These are phyloP conservation scores for Myrmecobius fasciatus DNA, from an alignment of 2,113 vertebrate species.

Conservation along the genomic window DNA sequence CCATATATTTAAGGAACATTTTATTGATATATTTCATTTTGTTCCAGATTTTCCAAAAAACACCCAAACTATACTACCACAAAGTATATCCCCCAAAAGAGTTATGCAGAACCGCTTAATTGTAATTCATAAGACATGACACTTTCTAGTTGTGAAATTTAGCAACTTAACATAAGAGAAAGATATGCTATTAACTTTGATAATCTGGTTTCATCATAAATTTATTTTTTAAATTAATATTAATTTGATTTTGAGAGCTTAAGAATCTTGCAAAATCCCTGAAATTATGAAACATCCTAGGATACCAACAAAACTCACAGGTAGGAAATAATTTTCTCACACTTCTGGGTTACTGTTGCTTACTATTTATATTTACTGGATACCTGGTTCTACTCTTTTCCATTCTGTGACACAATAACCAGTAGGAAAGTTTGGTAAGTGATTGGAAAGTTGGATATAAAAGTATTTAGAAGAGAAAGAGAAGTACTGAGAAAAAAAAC, in stretches of 20 bases:
- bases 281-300: background rate
- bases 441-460: background rate
- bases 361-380: background rate
- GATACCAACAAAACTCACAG: background rate
- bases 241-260: constrained; percentile 1
- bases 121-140: background rate
- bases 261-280: background rate
- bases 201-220: background rate
- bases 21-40: background rate
- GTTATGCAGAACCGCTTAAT: background rate
- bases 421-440: background rate
- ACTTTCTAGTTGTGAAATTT: background rate
- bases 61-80: background rate
- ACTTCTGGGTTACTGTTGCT: background rate
- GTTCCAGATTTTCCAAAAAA: background rate
- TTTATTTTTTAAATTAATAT: background rate
- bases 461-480: background rate
- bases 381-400: background rate
- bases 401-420: background rate
- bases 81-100: background rate
- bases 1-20: background rate
- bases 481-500: background rate
- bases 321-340: background rate
- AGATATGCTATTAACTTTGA: background rate
- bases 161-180: background rate